Evolutionary conservation across 2,888 invertebrate genomes (phyloP), one percentile per base, ranked within the genome.

Genomic region (Cryptocephalus moraei): DNA sequence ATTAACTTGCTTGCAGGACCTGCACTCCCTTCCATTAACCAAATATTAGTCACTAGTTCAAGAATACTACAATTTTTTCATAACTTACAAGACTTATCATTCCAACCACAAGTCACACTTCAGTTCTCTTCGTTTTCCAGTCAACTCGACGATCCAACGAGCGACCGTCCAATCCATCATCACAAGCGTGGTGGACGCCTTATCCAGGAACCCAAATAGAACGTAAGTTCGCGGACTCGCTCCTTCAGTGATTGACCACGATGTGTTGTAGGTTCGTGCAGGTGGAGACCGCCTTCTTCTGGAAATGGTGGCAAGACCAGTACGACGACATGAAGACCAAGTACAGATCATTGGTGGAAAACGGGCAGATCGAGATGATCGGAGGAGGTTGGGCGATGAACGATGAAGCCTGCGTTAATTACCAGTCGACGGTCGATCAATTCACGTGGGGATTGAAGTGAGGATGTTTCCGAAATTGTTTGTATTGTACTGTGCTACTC

Each of bases 241-340:
- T 4, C 2, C n/a, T 36, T 6, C 4, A 36, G n/a, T 12, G 4
- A 36, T 36, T 36, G 3, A 36, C 22, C 2, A 6, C 12, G 36
- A 36, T n/a, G 36, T 6, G 36, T 36, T 58, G 32, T 49, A 82
- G 84, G 60, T 88, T 87, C 65, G 86, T 87, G 33, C 86, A 86
- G 64, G 87, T 88, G 1, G 89, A 90, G 64, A 82, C 86, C 0
- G 83, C 84, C 0, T 90, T 81, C 65, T 82, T 90, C 66, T 82
- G 81, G 76, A 77, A 84, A 58, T 90, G 88, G 88, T 90, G 87
- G 87, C 73, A 75, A 48, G 75, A 81, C 49, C 83, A 84, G 62
- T 66, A 73, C 9, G 76, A 79, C 0, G 59, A 66, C 0, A 76
- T 73, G 1, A 68, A 76, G 22, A 66, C 76, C 8, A 68, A 72